A percentile compares a stretch with the other conserved stretches of the same genome.
These are phyloP conservation scores for Sialis fuliginosa DNA, from an alignment of 2,888 invertebrate species.

Conservation along the genomic window DNA sequence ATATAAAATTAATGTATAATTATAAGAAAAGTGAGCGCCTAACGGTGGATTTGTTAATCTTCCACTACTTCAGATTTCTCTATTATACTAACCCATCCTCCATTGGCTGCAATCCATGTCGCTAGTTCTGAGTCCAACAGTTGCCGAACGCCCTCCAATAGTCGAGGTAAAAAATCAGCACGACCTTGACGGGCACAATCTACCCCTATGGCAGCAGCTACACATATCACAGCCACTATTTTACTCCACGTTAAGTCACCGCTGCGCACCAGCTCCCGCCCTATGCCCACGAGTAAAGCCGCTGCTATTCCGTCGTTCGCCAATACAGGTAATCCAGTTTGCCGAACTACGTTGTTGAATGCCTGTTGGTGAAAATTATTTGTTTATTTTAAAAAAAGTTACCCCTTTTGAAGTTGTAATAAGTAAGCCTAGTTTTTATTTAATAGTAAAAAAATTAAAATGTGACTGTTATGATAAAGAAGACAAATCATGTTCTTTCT, in stretches of 20 bases:
- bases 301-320: slow-evolving; percentile 39
- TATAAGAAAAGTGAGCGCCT: too few species aligned
- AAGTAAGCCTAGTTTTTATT: too few species aligned
- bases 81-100: slow-evolving; percentile 57
- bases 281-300: slow-evolving; percentile 47
- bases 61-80: neutral
- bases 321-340: slow-evolving; percentile 40
- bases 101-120: slow-evolving; percentile 65
- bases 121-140: slow-evolving; percentile 51
- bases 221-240: slow-evolving; percentile 62
- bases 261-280: slow-evolving; percentile 48
- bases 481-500: too few species aligned
- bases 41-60: too few species aligned
- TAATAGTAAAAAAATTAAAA: too few species aligned
- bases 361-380: too few species aligned
- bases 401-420: too few species aligned
- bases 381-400: too few species aligned
- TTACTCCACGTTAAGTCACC: slow-evolving; percentile 69
- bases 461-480: too few species aligned
- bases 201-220: slow-evolving; percentile 67
- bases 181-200: slow-evolving; percentile 60
- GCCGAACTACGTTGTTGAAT: slow-evolving; percentile 48
- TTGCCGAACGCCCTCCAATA: slow-evolving; percentile 61
- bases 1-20: too few species aligned
- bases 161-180: slow-evolving; percentile 57